A percentile compares a stretch with the other conserved stretches of the same genome.
Evolutionary conservation across 2,113 vertebrate species (phyloP).

Genomic region (Gallinago undulata): DNA sequence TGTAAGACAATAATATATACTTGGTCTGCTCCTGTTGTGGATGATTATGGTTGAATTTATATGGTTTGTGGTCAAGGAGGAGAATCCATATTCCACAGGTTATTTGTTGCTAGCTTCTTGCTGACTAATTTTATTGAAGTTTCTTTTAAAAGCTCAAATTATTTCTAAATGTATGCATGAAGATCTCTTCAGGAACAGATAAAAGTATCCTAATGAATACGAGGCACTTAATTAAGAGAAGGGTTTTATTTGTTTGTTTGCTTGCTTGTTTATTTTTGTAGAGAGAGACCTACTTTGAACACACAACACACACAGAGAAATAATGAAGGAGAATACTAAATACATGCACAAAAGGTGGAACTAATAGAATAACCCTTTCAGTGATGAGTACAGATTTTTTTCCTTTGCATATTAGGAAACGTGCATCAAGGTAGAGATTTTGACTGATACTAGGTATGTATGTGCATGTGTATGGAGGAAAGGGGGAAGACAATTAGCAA

Average conservation of each 20-base stretch:
- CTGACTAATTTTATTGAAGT: background rate
- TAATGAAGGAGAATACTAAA: background rate
- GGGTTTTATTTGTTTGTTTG: background rate
- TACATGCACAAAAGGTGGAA: background rate
- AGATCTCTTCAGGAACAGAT: background rate
- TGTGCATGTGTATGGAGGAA: rapidly evolving
- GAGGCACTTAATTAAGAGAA: background rate
- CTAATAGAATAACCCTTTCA: background rate
- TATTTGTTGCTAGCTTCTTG: background rate
- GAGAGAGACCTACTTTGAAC: background rate
- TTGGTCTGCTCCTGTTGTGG: background rate
- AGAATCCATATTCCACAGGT: background rate
- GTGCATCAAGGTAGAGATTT: background rate
- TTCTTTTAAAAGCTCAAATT: background rate
- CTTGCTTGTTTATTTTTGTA: background rate
- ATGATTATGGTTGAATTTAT: background rate
- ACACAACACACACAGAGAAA: background rate
- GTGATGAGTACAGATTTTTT: background rate
- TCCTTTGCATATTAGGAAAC: background rate
- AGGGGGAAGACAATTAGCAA: background rate
- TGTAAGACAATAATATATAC: background rate
- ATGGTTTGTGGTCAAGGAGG: background rate
- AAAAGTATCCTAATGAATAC: background rate
- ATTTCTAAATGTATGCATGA: background rate
- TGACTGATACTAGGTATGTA: background rate